Evolutionary conservation across 2,888 invertebrate genomes (phyloP), one percentile per base, ranked within the genome.

Genomic region (Phengaris alcon): DNA sequence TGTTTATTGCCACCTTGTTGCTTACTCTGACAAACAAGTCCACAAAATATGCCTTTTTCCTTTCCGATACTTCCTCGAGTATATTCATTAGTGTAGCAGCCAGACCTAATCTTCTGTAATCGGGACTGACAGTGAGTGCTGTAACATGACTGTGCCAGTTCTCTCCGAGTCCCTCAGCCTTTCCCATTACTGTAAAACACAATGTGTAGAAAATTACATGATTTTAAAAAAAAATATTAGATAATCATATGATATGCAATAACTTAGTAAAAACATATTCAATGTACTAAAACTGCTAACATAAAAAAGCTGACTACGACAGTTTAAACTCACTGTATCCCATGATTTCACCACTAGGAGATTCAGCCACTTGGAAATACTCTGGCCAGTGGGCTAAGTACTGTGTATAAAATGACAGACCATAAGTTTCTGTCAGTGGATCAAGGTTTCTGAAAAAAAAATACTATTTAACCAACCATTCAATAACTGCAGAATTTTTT

Each of bases 61-160:
- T 97, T 92, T 99, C 99, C 3, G 99, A 99, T 76, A 98, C 97
- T 86, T 98, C 97, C 93, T 99, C 99, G 73, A 99, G 91, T 81
- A 97, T 97, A 83, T 96, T 97, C 98, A 99, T 99, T 70, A 99
- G 94, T 75, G 97, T 96, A 6, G 97, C 98, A 59, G 99, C 99
- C 75, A 99, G 93, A 2, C 99, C 99, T 12, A 99, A 90, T 80
- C 99, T 94, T 83, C 99, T 94, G 85, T 97, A 99, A 85, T 98
- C 97, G 1, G 99, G 98, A 6, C 99, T 97, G 2, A 99, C 99
- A 7, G 99, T 99, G 57, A 99, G 93, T 2, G 99, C 99, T 68
- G 99, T 99, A 10, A 99, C 99, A 93, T 99, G 99, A 0, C 99
- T 99, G 94, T 99, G 99, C 99, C 99, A 99, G 85, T 98, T 97